Conservation (phyloP, 2,113 vertebrate genomes). For the Trinectes maculatus region DNA sequence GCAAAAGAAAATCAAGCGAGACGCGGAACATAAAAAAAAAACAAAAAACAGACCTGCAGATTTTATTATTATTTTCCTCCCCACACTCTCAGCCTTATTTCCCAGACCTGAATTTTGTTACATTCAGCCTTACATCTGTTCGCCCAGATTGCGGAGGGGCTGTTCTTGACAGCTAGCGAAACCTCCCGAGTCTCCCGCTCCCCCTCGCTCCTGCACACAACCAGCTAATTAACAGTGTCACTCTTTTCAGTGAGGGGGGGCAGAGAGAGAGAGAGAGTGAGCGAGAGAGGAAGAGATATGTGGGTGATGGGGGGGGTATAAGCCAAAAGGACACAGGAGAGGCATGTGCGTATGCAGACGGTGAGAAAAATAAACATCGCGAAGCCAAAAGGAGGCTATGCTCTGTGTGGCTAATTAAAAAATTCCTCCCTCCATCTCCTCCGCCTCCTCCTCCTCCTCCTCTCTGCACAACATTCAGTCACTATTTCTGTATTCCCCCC, state of each 20-base stretch:
- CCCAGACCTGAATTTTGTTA: conserved; percentile 86
- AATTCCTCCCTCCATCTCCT: conserved; percentile 49
- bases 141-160: conserved; percentile 82
- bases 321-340: conserved; percentile 78
- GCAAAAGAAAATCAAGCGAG: conserved; percentile 38
- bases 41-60: conserved; percentile 34
- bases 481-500: conserved; percentile 65
- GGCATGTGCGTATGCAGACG: conserved; percentile 72
- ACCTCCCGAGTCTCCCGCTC: conserved; percentile 78
- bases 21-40: conserved; percentile 25
- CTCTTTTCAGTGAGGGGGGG: conserved; percentile 79
- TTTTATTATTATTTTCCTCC: conserved; percentile 65
- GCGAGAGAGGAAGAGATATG: conserved; percentile 6
- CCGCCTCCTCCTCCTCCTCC: conserved; percentile 42
- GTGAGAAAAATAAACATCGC: conserved; percentile 79
- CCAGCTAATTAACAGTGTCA: conserved; percentile 86
- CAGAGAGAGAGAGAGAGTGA: conserved; percentile 54
- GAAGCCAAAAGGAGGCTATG: conserved; percentile 75
- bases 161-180: conserved; percentile 83
- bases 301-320: conserved; percentile 42
- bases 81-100: conserved; percentile 68
- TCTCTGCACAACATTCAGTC: conserved; percentile 60
- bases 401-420: conserved; percentile 82
- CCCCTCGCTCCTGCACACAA: conserved; percentile 73
- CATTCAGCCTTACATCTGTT: conserved; percentile 86